Conservation (phyloP, 1,140 invertebrate genomes). For the Apis mellifera region DNA sequence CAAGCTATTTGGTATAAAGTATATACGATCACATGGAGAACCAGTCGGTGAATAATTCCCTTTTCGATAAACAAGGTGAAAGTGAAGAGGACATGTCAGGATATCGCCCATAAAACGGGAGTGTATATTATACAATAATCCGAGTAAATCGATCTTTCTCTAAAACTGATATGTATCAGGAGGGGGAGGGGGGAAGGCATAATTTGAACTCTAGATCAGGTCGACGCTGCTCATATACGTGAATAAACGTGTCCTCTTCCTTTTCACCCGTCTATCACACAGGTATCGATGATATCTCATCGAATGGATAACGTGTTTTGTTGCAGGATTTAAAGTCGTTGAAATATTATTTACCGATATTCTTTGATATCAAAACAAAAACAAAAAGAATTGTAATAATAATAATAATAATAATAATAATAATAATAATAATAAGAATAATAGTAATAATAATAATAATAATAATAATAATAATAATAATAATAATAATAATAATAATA, state of each 20-base stretch:
- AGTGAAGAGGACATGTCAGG: background rate
- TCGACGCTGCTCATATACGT: background rate
- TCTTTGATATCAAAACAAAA: background rate
- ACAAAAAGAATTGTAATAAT: too few species aligned
- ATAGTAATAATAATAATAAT: too few species aligned
- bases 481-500: too few species aligned
- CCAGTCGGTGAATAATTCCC: conserved; percentile 1
- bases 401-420: too few species aligned
- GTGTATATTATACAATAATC: background rate
- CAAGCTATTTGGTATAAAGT: conserved; percentile 27
- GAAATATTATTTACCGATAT: background rate
- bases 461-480: too few species aligned
- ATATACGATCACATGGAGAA: background rate
- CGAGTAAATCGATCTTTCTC: background rate
- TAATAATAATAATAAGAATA: too few species aligned
- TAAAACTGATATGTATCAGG: conserved; percentile 39
- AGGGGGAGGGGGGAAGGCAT: too few species aligned
- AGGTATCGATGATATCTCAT: background rate
- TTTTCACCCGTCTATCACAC: background rate
- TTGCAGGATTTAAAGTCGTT: background rate
- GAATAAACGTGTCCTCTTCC: background rate
- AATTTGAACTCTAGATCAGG: background rate
- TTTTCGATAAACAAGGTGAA: background rate
- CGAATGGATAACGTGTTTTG: background rate
- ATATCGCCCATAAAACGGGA: background rate